Base-by-base conservation (phyloP, 1,140 invertebrate species). In the Caerostris darwini region DNA sequence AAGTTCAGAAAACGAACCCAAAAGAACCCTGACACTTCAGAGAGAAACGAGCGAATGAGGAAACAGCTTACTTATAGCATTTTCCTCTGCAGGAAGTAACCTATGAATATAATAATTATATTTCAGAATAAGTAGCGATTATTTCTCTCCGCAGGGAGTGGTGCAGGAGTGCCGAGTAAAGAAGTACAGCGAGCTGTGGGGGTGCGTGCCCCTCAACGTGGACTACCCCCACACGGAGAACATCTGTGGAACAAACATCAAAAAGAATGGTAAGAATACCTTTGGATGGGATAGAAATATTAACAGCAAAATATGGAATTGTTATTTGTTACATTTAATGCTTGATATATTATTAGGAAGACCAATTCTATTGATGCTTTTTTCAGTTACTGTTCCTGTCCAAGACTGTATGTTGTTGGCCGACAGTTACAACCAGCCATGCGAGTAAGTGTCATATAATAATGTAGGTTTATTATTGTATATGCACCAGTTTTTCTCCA, bases 371-470 rank as follows among this genome's bases (percentile, higher is more conserved):
- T 71, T 1, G 3, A 34, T 10, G 3, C 5, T 50, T 34, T 10
- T 71, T 71, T 71, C 67, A 71, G 67, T 34, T 6, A 71, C 1
- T 34, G 19, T 19, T 19, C 67, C 19, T 6, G 34, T 19, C 4
- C 5, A 71, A 71, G 67, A 83, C 54, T 87, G 85, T 34, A 61
- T 64, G 59, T 12, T 8, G 3, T 34, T 61, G 19, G 85, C 58
- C 7, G 85, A 87, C 10, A 87, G 14, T 50, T 87, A 61, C 58
- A 87, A 59, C 61, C 85, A 87, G 53, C 85, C 85, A 2, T 87
- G 85, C 59, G 57, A 87, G 85, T 87, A 87, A 87, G 85, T 64
- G 56, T 56, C 3, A 5, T 17, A 34, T 34, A 34, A 34, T 34
- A 34, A 34, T 34, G 34, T 34, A 34, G 34, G 34, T 34, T 34